Conservation (phyloP, 1,140 invertebrate genomes). For the Patella vulgata region DNA sequence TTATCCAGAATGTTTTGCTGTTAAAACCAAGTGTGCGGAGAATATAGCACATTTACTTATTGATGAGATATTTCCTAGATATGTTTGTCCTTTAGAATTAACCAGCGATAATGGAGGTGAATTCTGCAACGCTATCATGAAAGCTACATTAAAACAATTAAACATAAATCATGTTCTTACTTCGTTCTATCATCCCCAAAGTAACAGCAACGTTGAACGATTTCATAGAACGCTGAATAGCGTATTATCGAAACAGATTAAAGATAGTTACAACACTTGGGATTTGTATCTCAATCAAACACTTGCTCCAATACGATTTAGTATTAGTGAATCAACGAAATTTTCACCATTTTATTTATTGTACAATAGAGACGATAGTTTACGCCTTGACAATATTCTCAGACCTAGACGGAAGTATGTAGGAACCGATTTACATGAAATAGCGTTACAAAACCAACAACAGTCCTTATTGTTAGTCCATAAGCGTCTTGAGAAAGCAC, state of each 20-base stretch:
- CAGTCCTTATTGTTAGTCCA: neutral
- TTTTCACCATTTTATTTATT: too few relatives aligned
- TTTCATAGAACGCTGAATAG: constrained; percentile 28
- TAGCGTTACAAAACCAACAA: constrained; percentile 12
- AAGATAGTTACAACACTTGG: constrained; percentile 15
- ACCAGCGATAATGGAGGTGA: constrained; percentile 30
- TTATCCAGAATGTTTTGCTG: constrained; percentile 28
- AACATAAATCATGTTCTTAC: constrained; percentile 24
- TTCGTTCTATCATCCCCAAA: constrained; percentile 14
- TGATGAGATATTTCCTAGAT: constrained; percentile 36
- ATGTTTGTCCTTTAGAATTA: constrained; percentile 4
- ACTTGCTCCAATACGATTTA: constrained; percentile 24
- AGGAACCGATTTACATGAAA: neutral
- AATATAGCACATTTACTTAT: constrained; percentile 27
- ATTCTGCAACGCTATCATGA: constrained; percentile 19
- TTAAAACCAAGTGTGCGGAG: constrained; percentile 16
- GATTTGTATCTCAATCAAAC: constrained; percentile 28
- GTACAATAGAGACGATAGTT: constrained; percentile 16
- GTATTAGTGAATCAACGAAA: too few relatives aligned
- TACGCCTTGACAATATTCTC: constrained; percentile 23
- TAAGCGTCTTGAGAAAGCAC: neutral
- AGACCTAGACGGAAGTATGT: constrained; percentile 23
- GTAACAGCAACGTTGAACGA: constrained; percentile 27
- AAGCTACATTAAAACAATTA: constrained; percentile 9
- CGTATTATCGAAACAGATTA: constrained; percentile 26